A percentile compares a stretch with the other conserved stretches of the same genome.
Evolutionary conservation across 1,140 invertebrate genomes (phyloP).

Genomic region (Drosophila punjabiensis): DNA sequence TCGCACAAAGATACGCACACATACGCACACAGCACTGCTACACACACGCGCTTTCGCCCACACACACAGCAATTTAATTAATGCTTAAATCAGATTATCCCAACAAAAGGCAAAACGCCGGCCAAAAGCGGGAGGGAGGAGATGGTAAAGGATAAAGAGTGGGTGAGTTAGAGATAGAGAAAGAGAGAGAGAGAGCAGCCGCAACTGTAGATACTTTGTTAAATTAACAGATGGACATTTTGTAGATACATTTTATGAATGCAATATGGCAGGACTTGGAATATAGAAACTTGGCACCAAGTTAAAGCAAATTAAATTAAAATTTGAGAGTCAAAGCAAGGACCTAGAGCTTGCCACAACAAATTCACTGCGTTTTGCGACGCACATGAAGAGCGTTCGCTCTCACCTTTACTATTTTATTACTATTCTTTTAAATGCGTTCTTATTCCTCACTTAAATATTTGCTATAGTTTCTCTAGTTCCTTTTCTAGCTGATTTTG

Average conservation of each 20-base stretch:
- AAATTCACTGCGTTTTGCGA: background rate
- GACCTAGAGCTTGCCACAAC: background rate
- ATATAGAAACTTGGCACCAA: too few relatives aligned
- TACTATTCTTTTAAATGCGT: background rate
- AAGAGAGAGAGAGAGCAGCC: too few relatives aligned
- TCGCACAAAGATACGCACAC: slow-evolving; percentile 23
- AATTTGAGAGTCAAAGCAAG: background rate
- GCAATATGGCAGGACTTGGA: background rate
- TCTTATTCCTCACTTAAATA: slow-evolving; percentile 3
- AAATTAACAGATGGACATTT: slow-evolving; percentile 14
- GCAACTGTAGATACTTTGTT: slow-evolving; percentile 19
- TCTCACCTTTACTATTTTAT: too few relatives aligned
- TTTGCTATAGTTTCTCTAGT: slow-evolving; percentile 31
- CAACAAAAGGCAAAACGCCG: slow-evolving; percentile 54
- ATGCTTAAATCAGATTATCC: slow-evolving; percentile 74
- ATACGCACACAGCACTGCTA: background rate
- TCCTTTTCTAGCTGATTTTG: slow-evolving; percentile 33
- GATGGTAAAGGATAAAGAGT: slow-evolving; percentile 10
- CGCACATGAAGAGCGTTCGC: background rate
- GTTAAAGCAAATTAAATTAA: background rate
- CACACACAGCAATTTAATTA: slow-evolving; percentile 67
- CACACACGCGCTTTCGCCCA: background rate
- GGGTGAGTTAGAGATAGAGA: background rate
- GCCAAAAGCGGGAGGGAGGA: background rate
- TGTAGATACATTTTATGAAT: slow-evolving; percentile 20